phyloP scores from a whole-genome alignment of 2,888 invertebrate genomes.

The Toxonevra muliebris region DNA sequence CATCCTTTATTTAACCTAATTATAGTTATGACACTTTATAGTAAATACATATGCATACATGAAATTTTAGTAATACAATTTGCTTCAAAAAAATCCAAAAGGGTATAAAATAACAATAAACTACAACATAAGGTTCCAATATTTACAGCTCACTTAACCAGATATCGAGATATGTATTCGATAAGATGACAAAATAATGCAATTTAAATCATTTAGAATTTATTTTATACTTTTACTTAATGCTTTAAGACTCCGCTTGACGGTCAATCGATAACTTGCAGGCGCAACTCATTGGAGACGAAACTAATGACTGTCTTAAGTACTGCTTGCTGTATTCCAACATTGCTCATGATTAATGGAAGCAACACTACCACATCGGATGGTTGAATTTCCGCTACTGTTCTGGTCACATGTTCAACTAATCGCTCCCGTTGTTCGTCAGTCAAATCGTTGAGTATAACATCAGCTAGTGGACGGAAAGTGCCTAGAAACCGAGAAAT shows the following conservation, averaged over 20 bases:
- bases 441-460: slow-evolving; percentile 60
- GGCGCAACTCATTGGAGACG: slow-evolving; percentile 57
- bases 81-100: too few species aligned
- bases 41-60: too few species aligned
- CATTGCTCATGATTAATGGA: slow-evolving; percentile 55
- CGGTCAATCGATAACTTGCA: slow-evolving; percentile 58
- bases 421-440: slow-evolving; percentile 54
- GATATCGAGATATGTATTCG: too few species aligned
- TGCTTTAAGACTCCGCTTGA: not conserved
- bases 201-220: too few species aligned
- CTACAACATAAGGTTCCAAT: too few species aligned
- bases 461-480: slow-evolving; percentile 60
- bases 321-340: slow-evolving; percentile 55
- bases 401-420: slow-evolving; percentile 52
- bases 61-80: too few species aligned
- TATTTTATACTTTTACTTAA: not conserved
- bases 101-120: too few species aligned
- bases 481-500: slow-evolving; percentile 45
- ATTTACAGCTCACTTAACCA: too few species aligned
- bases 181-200: too few species aligned
- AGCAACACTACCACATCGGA: slow-evolving; percentile 56
- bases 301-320: slow-evolving; percentile 55
- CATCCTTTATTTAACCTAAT: too few species aligned
- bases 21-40: too few species aligned
- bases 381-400: slow-evolving; percentile 55